These are phyloP conservation scores for Mechanitis messenoides DNA, from an alignment of 2,888 invertebrate species.

Conservation along the genomic window DNA sequence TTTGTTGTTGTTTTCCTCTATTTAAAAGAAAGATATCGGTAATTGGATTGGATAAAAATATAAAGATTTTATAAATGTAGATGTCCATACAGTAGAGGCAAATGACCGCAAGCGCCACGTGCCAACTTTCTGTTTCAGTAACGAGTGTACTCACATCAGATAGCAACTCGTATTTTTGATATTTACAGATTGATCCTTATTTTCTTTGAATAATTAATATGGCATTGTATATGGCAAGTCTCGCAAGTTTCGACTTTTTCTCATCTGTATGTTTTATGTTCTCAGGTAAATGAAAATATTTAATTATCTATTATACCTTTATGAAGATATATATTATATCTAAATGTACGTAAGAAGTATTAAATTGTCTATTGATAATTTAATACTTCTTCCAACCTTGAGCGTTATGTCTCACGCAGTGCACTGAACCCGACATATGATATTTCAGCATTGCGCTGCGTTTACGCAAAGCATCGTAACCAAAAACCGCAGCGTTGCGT, in stretches of 20 bases:
- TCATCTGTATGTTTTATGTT: no score
- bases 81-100: background rate
- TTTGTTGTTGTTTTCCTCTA: no score
- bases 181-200: no score
- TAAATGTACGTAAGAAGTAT: no score
- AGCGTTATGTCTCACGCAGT: constrained; percentile 7
- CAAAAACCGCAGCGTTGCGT: constrained; percentile 9
- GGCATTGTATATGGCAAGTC: no score
- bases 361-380: no score
- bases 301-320: no score
- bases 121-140: constrained; percentile 1
- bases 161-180: background rate
- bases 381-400: background rate
- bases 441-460: constrained; percentile 14
- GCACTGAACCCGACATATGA: constrained; percentile 15
- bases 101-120: background rate
- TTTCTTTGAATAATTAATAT: no score
- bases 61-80: background rate
- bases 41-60: background rate
- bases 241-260: no score
- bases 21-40: background rate
- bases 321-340: no score
- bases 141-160: background rate
- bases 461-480: constrained; percentile 15
- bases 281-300: no score